These are phyloP conservation scores for Ochropleura leucogaster DNA, from an alignment of 2,888 invertebrate genomes.

Conservation along the genomic window DNA sequence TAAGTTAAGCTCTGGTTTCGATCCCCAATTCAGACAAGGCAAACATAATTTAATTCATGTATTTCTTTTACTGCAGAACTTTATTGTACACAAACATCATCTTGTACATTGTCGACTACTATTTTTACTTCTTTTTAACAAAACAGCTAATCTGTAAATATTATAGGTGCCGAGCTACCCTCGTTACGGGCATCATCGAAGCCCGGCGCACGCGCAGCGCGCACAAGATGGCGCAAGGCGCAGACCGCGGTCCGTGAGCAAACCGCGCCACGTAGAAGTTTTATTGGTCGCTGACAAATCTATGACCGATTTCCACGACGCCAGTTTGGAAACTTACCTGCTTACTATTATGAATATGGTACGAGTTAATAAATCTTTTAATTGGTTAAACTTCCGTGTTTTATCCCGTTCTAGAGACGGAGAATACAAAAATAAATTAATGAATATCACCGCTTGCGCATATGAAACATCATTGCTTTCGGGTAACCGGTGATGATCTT, in stretches of 20 bases:
- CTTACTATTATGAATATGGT: slow-evolving; percentile 98
- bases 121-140: slow-evolving; percentile 18
- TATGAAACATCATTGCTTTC: background rate
- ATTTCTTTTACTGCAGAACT: slow-evolving; percentile 4
- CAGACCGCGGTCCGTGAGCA: slow-evolving; percentile 93
- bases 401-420: background rate
- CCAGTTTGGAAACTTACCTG: slow-evolving; percentile 96
- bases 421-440: background rate
- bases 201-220: slow-evolving; percentile 64
- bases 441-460: background rate
- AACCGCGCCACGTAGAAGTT: slow-evolving; percentile 95
- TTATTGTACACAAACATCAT: background rate
- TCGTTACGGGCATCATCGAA: slow-evolving; percentile 75
- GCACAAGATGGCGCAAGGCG: slow-evolving; percentile 66
- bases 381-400: slow-evolving; percentile 26
- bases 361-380: slow-evolving; percentile 64
- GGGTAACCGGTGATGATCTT: background rate
- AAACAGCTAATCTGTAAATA: slow-evolving; percentile 31
- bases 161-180: slow-evolving; percentile 72
- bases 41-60: background rate
- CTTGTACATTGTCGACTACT: background rate
- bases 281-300: slow-evolving; percentile 96
- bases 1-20: background rate
- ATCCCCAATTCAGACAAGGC: background rate
- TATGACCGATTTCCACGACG: slow-evolving; percentile 96